Percentiles rank a stretch among this genome's conserved stretches.
Conservation (phyloP, 1,140 invertebrate species). For the Antheraea mylitta region DNA sequence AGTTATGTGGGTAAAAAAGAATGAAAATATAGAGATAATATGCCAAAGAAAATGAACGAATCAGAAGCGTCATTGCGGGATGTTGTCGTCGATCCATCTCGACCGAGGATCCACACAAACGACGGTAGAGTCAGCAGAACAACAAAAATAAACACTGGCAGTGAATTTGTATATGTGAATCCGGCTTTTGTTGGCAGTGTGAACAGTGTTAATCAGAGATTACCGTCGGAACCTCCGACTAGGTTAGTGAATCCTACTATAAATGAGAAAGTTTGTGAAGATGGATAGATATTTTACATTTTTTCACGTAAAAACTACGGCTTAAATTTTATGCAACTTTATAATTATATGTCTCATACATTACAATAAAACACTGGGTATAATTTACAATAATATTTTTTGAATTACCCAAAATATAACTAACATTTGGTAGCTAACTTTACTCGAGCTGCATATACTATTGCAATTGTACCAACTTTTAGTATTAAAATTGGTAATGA, state of each 20-base stretch:
- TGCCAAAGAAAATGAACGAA: constrained; percentile 9
- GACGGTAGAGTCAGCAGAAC: not conserved
- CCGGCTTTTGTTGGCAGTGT: constrained; percentile 50
- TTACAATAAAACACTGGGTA: no score
- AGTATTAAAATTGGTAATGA: no score
- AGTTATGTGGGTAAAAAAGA: not conserved
- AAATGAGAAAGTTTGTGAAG: no score
- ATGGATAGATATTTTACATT: no score
- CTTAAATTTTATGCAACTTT: no score
- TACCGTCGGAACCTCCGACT: constrained; percentile 33
- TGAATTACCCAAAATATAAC: no score
- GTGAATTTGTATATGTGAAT: constrained; percentile 60
- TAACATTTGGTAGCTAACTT: no score
- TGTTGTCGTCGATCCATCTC: not conserved
- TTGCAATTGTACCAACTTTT: no score
- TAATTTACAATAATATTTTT: no score
- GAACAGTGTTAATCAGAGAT: constrained; percentile 37
- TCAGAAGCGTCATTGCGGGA: not conserved
- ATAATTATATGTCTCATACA: no score
- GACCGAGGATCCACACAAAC: not conserved
- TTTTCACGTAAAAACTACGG: no score
- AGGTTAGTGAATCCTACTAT: constrained; percentile 20
- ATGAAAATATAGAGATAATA: not conserved
- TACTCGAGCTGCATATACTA: no score
- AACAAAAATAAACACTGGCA: constrained; percentile 2